Percentiles rank a stretch among this genome's conserved stretches.
These are phyloP conservation scores for Pteropus rufus DNA, from an alignment of 2,797 vertebrate genomes.

Conservation along the genomic window DNA sequence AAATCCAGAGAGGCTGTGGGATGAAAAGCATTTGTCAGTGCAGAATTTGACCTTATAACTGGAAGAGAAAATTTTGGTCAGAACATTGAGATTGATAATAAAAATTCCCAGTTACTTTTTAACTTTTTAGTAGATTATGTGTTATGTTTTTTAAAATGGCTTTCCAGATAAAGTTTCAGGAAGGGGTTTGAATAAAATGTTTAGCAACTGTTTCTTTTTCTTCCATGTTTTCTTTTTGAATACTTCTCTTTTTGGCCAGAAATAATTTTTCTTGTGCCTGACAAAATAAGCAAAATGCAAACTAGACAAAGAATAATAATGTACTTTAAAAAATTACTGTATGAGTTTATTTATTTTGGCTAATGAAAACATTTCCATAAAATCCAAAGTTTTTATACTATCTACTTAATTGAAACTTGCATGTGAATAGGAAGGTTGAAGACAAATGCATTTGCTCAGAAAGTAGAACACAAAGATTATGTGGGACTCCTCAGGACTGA, in stretches of 20 bases:
- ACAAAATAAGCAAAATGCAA: constrained; percentile 70
- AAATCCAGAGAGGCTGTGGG: constrained; percentile 40
- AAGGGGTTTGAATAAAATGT: constrained; percentile 67
- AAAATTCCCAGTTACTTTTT: constrained; percentile 68
- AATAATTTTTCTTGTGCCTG: constrained; percentile 60
- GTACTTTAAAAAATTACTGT: constrained; percentile 31
- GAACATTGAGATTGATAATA: constrained; percentile 68
- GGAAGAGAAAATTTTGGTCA: constrained; percentile 63
- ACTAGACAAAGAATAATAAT: constrained; percentile 54
- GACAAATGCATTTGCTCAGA: not conserved
- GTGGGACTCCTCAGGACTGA: not conserved
- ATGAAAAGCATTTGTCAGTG: constrained; percentile 53
- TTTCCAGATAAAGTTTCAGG: constrained; percentile 76
- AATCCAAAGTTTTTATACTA: not conserved
- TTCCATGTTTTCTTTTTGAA: constrained; percentile 74
- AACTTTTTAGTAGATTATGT: constrained; percentile 72
- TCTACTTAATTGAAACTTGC: not conserved
- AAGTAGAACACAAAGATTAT: not conserved
- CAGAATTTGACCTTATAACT: constrained; percentile 61
- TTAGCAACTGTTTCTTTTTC: constrained; percentile 65
- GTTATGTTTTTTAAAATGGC: constrained; percentile 68
- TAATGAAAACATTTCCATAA: not conserved
- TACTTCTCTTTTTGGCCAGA: constrained; percentile 60
- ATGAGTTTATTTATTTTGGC: constrained; percentile 57
- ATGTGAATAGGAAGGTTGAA: not conserved